Conservation (phyloP, 1,140 invertebrate species). For the Elysia chlorotica region DNA sequence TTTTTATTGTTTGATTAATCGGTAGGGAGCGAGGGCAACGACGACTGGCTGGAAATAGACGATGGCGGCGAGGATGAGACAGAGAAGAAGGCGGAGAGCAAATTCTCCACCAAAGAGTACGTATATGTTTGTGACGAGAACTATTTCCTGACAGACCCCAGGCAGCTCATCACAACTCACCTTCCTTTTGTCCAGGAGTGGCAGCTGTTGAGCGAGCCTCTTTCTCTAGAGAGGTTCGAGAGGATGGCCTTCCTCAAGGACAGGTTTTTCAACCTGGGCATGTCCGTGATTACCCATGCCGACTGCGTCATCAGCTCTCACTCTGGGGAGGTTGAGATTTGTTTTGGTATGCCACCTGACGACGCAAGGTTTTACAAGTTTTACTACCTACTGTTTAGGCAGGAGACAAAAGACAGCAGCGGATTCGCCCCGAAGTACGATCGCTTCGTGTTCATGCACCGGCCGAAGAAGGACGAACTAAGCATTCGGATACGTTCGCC, state of each 20-base stretch:
- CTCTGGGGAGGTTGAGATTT: slow-evolving; percentile 36
- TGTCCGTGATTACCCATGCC: slow-evolving; percentile 34
- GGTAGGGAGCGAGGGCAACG: slow-evolving; percentile 20
- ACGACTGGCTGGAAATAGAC: slow-evolving; percentile 27
- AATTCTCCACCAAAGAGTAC: slow-evolving; percentile 25
- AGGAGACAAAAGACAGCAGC: slow-evolving; percentile 27
- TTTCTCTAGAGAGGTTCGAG: slow-evolving; percentile 39
- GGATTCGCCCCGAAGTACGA: slow-evolving; percentile 37
- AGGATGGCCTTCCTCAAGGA: slow-evolving; percentile 48
- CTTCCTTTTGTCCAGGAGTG: slow-evolving; percentile 58
- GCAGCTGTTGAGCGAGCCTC: slow-evolving; percentile 37
- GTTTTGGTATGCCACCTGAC: slow-evolving; percentile 34
- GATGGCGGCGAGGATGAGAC: slow-evolving; percentile 22
- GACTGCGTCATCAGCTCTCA: slow-evolving; percentile 31
- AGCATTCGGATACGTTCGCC: slow-evolving; percentile 35
- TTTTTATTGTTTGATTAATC: not conserved
- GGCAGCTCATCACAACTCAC: slow-evolving; percentile 65
- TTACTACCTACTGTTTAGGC: slow-evolving; percentile 41
- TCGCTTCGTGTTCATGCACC: slow-evolving; percentile 44
- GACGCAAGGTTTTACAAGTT: slow-evolving; percentile 34
- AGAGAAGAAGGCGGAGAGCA: slow-evolving; percentile 23
- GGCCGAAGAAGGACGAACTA: slow-evolving; percentile 33
- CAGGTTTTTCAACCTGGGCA: slow-evolving; percentile 43
- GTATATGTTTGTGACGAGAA: slow-evolving; percentile 58
- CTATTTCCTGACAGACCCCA: slow-evolving; percentile 66